Base-by-base conservation (phyloP, 2,797 vertebrate genomes). In the Anabas testudineus region DNA sequence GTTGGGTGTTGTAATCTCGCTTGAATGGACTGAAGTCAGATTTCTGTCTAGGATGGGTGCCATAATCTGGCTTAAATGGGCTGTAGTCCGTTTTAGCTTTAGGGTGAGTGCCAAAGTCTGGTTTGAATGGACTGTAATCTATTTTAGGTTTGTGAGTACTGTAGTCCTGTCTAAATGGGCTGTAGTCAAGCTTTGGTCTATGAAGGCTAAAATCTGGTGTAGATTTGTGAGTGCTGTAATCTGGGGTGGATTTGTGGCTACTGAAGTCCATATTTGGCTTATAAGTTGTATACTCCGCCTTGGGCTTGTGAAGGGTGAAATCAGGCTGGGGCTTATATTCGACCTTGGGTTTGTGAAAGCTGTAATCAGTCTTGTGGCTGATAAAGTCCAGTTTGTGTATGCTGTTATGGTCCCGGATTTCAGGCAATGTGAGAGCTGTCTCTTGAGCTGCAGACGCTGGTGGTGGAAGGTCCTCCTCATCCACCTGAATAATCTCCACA, bases 401-500 rank as follows among this genome's bases (percentile, higher is more conserved):
- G 80, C 89, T 94, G 82, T 93, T 95, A 83, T 97, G 97, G 93
- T 99, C 96, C 76, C 95, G 95, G 74, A 96, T 93, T 87, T 96
- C 94, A 90, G 97, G 97, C 91, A 97, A 90, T 67, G 94, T 94
- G 26, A 96, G 94, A 28, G 94, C 91, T 39, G 96, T 95, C 88
- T 96, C 96, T 87, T 94, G 91, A 59, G 95, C 81, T 61, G 95
- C 92, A 46, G 94, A 94, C 8, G 95, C 87, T 0, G 95, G 85
- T 64, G 95, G 90, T 16, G 96, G 94, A 85, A 98, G 92, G 88
- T 98, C 97, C 87, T 98, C 96, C 30, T 95, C 93, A 48, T 98
- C 97, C 90, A 98, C 95, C 84, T 96, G 96, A 82, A 99, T 98
- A 81, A 99, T 99, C 92, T 99, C 97, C 69, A 98, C 96, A 47